Conservation (phyloP, 1,140 invertebrate genomes). For the Pogonomyrmex barbatus region DNA sequence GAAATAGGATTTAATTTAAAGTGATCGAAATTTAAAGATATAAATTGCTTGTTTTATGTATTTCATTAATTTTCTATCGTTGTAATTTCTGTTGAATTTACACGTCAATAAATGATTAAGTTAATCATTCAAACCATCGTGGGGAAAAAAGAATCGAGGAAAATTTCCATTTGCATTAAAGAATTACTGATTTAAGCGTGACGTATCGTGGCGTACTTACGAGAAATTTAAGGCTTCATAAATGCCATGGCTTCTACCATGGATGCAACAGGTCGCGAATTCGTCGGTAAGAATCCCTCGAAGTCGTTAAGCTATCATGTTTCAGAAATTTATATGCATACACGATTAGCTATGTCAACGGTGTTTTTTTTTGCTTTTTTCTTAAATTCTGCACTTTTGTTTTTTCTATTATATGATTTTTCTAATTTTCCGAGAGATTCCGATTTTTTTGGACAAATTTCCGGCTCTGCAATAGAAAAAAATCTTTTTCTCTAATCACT, state of each 20-base stretch:
- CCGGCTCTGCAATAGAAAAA: no score
- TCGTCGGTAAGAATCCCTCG: constrained; percentile 55
- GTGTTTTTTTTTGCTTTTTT: neutral
- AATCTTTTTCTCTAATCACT: no score
- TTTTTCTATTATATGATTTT: neutral
- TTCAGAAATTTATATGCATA: constrained; percentile 58
- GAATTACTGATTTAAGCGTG: constrained; percentile 74
- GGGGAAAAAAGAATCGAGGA: neutral
- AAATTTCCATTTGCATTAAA: neutral
- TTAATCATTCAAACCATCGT: neutral
- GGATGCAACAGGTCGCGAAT: constrained; percentile 57
- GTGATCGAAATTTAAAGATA: neutral
- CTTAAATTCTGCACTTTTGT: neutral
- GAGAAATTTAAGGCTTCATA: constrained; percentile 81
- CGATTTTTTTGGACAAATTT: no score
- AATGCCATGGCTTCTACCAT: constrained; percentile 75
- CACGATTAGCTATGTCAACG: constrained; percentile 31
- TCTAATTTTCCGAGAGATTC: no score
- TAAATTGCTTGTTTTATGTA: neutral
- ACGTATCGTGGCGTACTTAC: constrained; percentile 67
- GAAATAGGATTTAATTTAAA: neutral
- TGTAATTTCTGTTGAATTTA: neutral
- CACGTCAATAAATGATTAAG: neutral
- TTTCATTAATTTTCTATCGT: neutral
- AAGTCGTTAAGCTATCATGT: constrained; percentile 62